These are phyloP conservation scores for Agriopis leucophaearia DNA, from an alignment of 2,888 invertebrate genomes.

Conservation along the genomic window DNA sequence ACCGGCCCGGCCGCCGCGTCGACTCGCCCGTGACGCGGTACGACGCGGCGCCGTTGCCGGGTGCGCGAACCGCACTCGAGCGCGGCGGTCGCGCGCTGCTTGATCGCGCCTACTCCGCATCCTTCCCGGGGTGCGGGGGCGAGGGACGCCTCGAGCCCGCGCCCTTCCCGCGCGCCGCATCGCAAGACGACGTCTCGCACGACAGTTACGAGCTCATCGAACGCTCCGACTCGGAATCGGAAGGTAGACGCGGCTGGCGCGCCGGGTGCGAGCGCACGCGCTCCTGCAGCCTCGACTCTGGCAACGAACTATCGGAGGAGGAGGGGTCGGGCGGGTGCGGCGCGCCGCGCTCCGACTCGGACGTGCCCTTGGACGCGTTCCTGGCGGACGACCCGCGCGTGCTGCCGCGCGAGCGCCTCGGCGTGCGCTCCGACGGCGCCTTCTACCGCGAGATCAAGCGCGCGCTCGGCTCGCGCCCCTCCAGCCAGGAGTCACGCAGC, in stretches of 20 bases:
- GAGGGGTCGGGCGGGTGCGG: constrained; percentile 83
- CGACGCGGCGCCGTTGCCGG: constrained; percentile 70
- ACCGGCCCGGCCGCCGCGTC: constrained; percentile 65
- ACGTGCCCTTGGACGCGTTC: constrained; percentile 92
- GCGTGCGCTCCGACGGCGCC: constrained; percentile 90
- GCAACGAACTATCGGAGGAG: constrained; percentile 91
- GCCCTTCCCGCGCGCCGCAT: constrained; percentile 89
- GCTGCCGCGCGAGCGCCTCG: constrained; percentile 90
- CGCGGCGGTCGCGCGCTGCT: constrained; percentile 73
- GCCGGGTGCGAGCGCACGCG: constrained; percentile 80
- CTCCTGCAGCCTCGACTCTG: constrained; percentile 92
- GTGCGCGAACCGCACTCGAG: constrained; percentile 72
- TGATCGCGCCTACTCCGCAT: constrained; percentile 93
- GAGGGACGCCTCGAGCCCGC: constrained; percentile 88
- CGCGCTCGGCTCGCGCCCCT: constrained; percentile 88
- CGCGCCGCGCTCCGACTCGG: constrained; percentile 88
- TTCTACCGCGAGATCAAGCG: constrained; percentile 90
- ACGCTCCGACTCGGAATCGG: constrained; percentile 89
- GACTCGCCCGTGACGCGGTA: constrained; percentile 72
- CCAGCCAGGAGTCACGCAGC: constrained; percentile 90
- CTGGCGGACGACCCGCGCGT: constrained; percentile 92
- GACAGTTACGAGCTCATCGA: constrained; percentile 95
- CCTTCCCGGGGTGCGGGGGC: constrained; percentile 93
- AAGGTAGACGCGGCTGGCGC: constrained; percentile 65
- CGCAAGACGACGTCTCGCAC: constrained; percentile 95